These are phyloP conservation scores for Diprion similis DNA, from an alignment of 1,140 invertebrate genomes.

Conservation along the genomic window DNA sequence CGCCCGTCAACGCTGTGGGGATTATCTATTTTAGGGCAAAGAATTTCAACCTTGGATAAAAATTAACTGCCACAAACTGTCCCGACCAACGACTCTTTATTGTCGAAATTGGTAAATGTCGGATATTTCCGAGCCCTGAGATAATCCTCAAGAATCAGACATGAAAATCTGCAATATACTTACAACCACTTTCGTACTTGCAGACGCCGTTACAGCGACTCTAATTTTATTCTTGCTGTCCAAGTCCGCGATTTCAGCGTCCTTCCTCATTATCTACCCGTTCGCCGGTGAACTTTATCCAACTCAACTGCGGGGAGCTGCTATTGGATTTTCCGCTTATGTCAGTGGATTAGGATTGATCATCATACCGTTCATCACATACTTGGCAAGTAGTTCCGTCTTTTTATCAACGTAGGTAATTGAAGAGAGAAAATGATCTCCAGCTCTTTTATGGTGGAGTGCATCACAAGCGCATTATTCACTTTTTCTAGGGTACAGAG, in stretches of 20 bases:
- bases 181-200: slow-evolving; percentile 40
- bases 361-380: slow-evolving; percentile 90
- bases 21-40: not conserved
- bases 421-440: not conserved
- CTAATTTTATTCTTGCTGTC: slow-evolving; percentile 83
- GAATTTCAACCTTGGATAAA: not conserved
- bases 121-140: no score
- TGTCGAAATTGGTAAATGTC: no score
- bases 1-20: not conserved
- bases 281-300: slow-evolving; percentile 91
- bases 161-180: no score
- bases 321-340: slow-evolving; percentile 89
- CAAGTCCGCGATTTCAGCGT: slow-evolving; percentile 89
- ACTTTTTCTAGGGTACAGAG: slow-evolving; percentile 73
- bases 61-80: not conserved
- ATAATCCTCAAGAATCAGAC: no score
- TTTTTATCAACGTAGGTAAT: slow-evolving; percentile 23
- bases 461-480: slow-evolving; percentile 21
- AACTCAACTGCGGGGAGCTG: slow-evolving; percentile 83
- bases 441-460: slow-evolving; percentile 12
- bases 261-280: slow-evolving; percentile 90
- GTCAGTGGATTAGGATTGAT: slow-evolving; percentile 86
- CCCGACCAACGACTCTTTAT: no score
- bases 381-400: slow-evolving; percentile 69
- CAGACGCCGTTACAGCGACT: slow-evolving; percentile 77